Base-by-base conservation (phyloP, 2,113 vertebrate genomes). In the Morone saxatilis region DNA sequence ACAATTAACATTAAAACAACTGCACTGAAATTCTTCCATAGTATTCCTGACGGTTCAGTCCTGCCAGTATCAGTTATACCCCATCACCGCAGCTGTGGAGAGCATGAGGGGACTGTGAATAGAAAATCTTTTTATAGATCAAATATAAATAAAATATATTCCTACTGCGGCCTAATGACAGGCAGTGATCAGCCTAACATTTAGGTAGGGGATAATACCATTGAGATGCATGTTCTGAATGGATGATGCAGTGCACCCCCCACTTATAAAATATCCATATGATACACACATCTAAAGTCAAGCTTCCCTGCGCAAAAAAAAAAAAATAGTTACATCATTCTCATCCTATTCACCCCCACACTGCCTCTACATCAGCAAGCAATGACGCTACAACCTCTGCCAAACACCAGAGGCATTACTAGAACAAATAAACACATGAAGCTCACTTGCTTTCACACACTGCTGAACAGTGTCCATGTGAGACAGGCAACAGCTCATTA, bases 401-500 rank as follows among this genome's bases (percentile, higher is more conserved):
- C 56, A 70, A 59, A 78, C 65, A 47, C 59, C 51, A n/a, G 43
- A 53, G 38, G 62, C 36, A 7, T 62, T 38, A 67, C 41, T 6
- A 38, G 38, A 48, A 13, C 69, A 67, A 78, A 41, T 17, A 36
- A 65, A 63, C 4, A 38, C 19, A 69, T 25, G 22, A 41, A 51
- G 11, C 31, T 45, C 43, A 14, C 36, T 51, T 2, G 1, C 25
- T 69, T n/a, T 36, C 51, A 82, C 57, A 4, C 57, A 53, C 3
- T 4, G 40, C 38, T 76, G 53, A 51, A 57, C 31, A 31, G 20
- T 56, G 20, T 83, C 76, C 61, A 67, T 38, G 65, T 75, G 80
- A 90, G 45, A 76, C 50, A 59, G 82, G 31, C 80, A 69, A 79
- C 25, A 43, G 74, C 63, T 76, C 60, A 80, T 79, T 74, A 79